Evolutionary conservation across 1,140 invertebrate species (phyloP).

Genomic region (Vollenhovia emeryi): DNA sequence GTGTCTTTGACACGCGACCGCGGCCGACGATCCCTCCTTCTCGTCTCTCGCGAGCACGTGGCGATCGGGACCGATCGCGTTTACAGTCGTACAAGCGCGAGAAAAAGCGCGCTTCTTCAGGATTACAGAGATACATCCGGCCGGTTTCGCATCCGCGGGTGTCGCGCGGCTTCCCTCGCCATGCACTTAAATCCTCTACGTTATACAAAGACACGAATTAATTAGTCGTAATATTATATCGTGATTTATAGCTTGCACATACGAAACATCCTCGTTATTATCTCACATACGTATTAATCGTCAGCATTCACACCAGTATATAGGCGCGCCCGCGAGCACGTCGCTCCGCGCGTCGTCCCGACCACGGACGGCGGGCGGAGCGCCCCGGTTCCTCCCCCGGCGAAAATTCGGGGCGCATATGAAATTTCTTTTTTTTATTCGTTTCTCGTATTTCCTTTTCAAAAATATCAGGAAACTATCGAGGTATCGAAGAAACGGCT

Average conservation of each 20-base stretch:
- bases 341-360: conserved; percentile 42
- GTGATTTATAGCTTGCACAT: conserved; percentile 72
- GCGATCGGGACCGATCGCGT: too few relatives aligned
- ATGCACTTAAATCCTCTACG: conserved; percentile 72
- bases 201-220: conserved; percentile 75
- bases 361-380: conserved; percentile 26
- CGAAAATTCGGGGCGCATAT: conserved; percentile 49
- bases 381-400: too few relatives aligned
- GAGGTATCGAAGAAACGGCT: conserved; percentile 70
- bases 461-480: conserved; percentile 75
- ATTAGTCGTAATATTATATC: conserved; percentile 72
- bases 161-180: not conserved
- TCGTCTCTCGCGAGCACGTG: not conserved
- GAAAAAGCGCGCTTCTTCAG: not conserved
- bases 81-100: not conserved
- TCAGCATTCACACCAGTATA: conserved; percentile 72
- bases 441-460: conserved; percentile 56
- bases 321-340: conserved; percentile 61
- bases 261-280: conserved; percentile 69
- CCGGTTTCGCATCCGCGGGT: not conserved
- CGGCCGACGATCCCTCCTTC: not conserved
- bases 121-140: not conserved
- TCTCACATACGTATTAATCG: conserved; percentile 72
- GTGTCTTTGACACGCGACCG: not conserved
- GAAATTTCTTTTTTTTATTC: conserved; percentile 35